These are phyloP conservation scores for Baccha elongata DNA, from an alignment of 2,888 invertebrate genomes.

Conservation along the genomic window DNA sequence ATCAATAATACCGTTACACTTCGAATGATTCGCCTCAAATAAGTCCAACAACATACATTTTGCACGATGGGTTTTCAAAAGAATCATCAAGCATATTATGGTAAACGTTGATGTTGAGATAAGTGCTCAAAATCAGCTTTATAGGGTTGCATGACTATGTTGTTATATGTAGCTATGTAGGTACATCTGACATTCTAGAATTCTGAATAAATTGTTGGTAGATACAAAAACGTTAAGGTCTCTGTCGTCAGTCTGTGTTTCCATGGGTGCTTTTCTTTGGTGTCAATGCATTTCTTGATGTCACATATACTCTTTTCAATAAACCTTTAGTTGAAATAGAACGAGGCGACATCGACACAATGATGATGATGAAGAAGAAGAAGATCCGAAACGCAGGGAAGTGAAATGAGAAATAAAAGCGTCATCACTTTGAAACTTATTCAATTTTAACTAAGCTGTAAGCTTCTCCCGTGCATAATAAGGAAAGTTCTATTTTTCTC, in stretches of 20 bases:
- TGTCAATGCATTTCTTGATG: slow-evolving; percentile 64
- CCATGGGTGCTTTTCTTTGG: slow-evolving; percentile 28
- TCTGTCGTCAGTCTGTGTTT: slow-evolving; percentile 32
- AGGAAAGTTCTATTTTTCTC: slow-evolving; percentile 64
- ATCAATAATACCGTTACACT: slow-evolving; percentile 28
- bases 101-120: slow-evolving; percentile 38
- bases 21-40: slow-evolving; percentile 26
- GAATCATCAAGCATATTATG: slow-evolving; percentile 48
- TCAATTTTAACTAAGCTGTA: slow-evolving; percentile 75
- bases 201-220: slow-evolving; percentile 9
- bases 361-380: slow-evolving; percentile 11
- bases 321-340: slow-evolving; percentile 22
- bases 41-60: slow-evolving; percentile 37
- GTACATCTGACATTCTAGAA: slow-evolving; percentile 46
- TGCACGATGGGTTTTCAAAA: slow-evolving; percentile 38
- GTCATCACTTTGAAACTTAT: slow-evolving; percentile 75
- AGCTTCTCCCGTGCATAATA: slow-evolving; percentile 74
- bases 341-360: slow-evolving; percentile 20
- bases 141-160: slow-evolving; percentile 4
- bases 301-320: slow-evolving; percentile 54
- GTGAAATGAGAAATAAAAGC: slow-evolving; percentile 65
- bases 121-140: slow-evolving; percentile 15
- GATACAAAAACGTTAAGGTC: slow-evolving; percentile 24
- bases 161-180: no score
- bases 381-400: slow-evolving; percentile 25